Conservation (phyloP, 37 sponge, comb jelly and placozoan genomes). For the Diacarnus erythraeanus region DNA sequence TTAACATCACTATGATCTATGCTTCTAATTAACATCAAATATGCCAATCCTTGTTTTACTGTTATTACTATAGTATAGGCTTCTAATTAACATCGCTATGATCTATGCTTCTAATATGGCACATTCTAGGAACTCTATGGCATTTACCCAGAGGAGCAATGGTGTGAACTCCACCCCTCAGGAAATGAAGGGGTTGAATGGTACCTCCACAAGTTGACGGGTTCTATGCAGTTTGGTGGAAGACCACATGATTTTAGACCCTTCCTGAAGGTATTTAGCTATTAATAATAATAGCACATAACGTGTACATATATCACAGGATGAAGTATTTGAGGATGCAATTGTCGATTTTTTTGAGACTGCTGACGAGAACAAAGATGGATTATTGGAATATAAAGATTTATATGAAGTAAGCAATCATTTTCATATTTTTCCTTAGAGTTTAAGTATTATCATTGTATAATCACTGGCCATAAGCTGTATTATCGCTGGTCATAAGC, state of each 20-base stretch:
- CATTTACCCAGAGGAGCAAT: constrained; percentile 53
- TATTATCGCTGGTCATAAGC: no score
- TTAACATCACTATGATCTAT: no score
- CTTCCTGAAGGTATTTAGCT: constrained; percentile 40
- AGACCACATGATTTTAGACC: constrained; percentile 74
- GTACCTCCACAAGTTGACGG: constrained; percentile 71
- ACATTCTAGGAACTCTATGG: constrained; percentile 56
- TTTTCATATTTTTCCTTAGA: no score
- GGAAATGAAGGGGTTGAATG: background rate
- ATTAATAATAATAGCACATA: no score
- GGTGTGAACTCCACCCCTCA: constrained; percentile 54
- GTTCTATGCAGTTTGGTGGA: constrained; percentile 27
- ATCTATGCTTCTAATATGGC: background rate
- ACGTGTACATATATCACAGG: constrained; percentile 36
- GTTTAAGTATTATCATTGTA: no score
- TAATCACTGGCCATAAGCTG: no score
- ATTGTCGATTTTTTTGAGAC: constrained; percentile 76
- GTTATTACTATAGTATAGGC: no score
- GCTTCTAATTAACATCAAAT: no score
- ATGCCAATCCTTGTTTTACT: no score
- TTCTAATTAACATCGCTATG: no score
- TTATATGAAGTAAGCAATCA: constrained; percentile 53
- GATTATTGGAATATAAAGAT: constrained; percentile 59
- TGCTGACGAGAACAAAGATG: constrained; percentile 70
- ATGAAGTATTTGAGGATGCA: constrained; percentile 82